Base-by-base conservation (phyloP, 2,113 vertebrate genomes). In the Calyptommatus sinebrachiatus region DNA sequence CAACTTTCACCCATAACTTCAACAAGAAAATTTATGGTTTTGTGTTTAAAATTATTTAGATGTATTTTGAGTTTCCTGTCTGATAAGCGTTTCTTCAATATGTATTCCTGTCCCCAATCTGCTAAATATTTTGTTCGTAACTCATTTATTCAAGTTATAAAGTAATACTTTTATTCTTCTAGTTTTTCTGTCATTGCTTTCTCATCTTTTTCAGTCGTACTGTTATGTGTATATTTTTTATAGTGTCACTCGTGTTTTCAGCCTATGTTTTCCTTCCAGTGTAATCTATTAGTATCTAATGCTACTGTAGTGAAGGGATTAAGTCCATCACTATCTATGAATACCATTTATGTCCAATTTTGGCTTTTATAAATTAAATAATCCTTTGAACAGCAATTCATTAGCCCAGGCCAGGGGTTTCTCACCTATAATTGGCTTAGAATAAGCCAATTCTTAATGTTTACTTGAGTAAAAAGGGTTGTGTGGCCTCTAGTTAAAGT, bases 401-500 rank as follows among this genome's bases (percentile, higher is more conserved):
- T 11, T 62, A 84, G 84, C 57, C 60, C 71, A 5, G 73, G 79
- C 1, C 7, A 0, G 24, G 61, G 0, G 72, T 85, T 83, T 5
- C 26, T n/a, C 61, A 9, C 83, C 48, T 79, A 53, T 61, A 69
- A 74, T n/a, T 48, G 41, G 68, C 57, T 26, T 28, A 41, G 20
- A 18, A 2, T 62, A 84, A 80, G 66, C 77, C 87, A 12, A 88
- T 85, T 68, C 72, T 86, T 88, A 87, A 89, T 83, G 89, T 90
- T 88, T 82, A 84, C 79, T 79, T 85, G 81, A 86, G 12, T 70
- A 50, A 26, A 1, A 20, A n/a, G 83, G 65, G 83, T 70, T 67
- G 80, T 72, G 87, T 90, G 85, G 77, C 67, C 68, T 68, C 20
- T 12, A 67, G 31, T 35, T 0, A 18, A 28, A n/a, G 26, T 21